Percentiles rank a stretch among this genome's conserved stretches.
phyloP scores from a whole-genome alignment of 2,888 invertebrate genomes.

The Chrysolina oricalcia region DNA sequence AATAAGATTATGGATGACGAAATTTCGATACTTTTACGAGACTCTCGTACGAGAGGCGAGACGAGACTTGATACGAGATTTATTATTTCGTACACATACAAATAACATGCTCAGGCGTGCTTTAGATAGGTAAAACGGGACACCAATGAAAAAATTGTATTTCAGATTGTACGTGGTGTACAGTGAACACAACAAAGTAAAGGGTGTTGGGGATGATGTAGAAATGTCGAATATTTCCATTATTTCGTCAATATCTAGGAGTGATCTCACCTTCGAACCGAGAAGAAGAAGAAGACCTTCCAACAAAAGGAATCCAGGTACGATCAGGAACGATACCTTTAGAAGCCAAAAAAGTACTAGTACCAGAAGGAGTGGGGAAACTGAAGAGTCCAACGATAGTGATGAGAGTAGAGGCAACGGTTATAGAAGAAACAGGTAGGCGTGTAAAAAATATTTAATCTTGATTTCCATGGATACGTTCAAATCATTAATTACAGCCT shows the following conservation, averaged over 20 bases:
- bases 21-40: too few species aligned
- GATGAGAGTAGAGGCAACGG: conserved; percentile 53
- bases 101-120: too few species aligned
- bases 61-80: too few species aligned
- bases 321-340: conserved; percentile 34
- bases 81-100: too few species aligned
- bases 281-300: conserved; percentile 62
- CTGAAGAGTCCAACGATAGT: conserved; percentile 55
- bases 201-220: conserved; percentile 33
- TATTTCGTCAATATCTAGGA: conserved; percentile 69
- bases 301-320: conserved; percentile 28
- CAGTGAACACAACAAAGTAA: conserved; percentile 76
- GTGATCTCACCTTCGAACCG: conserved; percentile 63
- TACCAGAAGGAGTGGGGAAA: conserved; percentile 48
- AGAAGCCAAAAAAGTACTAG: conserved; percentile 36
- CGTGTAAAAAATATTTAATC: too few species aligned
- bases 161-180: conserved; percentile 85
- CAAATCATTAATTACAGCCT: too few species aligned
- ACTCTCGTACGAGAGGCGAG: too few species aligned
- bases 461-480: too few species aligned
- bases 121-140: too few species aligned
- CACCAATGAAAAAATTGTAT: too few species aligned
- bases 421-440: conserved; percentile 43
- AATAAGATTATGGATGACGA: too few species aligned
- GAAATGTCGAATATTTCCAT: conserved; percentile 72